Evolutionary conservation across 2,113 vertebrate species (phyloP).

Genomic region (Suncus etruscus): DNA sequence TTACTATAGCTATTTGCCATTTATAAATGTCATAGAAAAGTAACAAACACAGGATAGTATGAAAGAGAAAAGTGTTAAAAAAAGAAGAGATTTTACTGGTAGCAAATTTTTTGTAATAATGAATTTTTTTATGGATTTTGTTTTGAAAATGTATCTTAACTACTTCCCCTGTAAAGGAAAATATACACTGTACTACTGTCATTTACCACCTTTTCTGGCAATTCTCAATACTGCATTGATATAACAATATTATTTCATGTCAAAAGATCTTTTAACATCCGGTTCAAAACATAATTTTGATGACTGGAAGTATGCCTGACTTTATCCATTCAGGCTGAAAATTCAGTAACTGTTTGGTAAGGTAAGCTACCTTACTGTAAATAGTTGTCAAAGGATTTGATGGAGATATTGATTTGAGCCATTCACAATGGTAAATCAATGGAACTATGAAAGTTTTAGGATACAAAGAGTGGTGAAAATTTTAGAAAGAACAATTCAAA

Average conservation of each 20-base stretch:
- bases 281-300: constrained; percentile 64
- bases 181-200: constrained; percentile 14
- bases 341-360: constrained; percentile 65
- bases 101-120: constrained; percentile 24
- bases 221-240: constrained; percentile 38
- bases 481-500: constrained; percentile 37
- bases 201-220: constrained; percentile 55
- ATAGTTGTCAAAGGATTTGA: constrained; percentile 75
- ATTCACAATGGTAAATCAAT: constrained; percentile 45
- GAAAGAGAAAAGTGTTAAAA: not conserved
- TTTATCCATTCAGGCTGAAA: constrained; percentile 77
- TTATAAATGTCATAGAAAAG: constrained; percentile 44
- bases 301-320: constrained; percentile 59
- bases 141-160: not conserved
- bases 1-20: constrained; percentile 1
- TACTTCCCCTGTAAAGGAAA: constrained; percentile 50
- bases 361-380: constrained; percentile 18
- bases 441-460: constrained; percentile 58
- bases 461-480: not conserved
- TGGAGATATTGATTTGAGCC: constrained; percentile 55
- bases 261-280: constrained; percentile 73
- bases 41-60: not conserved
- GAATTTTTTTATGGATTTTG: constrained; percentile 47
- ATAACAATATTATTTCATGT: constrained; percentile 59
- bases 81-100: constrained; percentile 14